Evolutionary conservation across 1,140 invertebrate species (phyloP), one percentile per base, ranked within the genome.

Genomic region (Temnothorax curvispinosus): DNA sequence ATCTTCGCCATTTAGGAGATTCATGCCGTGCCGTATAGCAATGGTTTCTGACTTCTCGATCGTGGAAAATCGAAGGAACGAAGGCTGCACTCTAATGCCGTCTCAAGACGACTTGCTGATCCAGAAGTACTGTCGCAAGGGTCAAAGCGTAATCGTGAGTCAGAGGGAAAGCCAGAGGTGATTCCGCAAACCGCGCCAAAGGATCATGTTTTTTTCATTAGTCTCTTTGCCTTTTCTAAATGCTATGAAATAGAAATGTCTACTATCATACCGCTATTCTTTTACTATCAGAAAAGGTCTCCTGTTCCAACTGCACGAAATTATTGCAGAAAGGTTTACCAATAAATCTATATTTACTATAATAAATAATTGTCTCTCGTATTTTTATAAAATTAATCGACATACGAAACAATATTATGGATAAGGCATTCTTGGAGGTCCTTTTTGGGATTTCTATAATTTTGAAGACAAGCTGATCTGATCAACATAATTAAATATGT

Each of bases 101-200:
- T 41, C 15, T 64, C 32, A 38, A 52, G 18, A 50, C 9, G 18
- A 52, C 15, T 52, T n/a, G n/a, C 6, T 54, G 47, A 80, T 52
- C 60, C 7, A 80, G 44, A 80, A 65, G 35, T 65, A 62, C 76
- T 21, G 8, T 67, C 32, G 27, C 18, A 41, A 21, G 11, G 76
- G 9, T 80, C 44, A 65, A 80, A 67, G 76, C n/a, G 44, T 50
- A 78, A 58, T 32, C 27, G 18, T 50, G n/a, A 52, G 13, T 67
- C 27, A 0, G 13, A 3, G 3, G 6, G 15, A 65, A 13, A 52
- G 56, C 54, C 32, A 52, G 32, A 50, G 18, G 7, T 32, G 44
- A 54, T 27, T 77, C n/a, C 7, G 56, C 15, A 27, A 67, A 50
- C n/a, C 32, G 18, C 38, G 21, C 38, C 21, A 60, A 76, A 60